Conservation (phyloP, 2,797 vertebrate genomes). For the Liparis tanakae region DNA sequence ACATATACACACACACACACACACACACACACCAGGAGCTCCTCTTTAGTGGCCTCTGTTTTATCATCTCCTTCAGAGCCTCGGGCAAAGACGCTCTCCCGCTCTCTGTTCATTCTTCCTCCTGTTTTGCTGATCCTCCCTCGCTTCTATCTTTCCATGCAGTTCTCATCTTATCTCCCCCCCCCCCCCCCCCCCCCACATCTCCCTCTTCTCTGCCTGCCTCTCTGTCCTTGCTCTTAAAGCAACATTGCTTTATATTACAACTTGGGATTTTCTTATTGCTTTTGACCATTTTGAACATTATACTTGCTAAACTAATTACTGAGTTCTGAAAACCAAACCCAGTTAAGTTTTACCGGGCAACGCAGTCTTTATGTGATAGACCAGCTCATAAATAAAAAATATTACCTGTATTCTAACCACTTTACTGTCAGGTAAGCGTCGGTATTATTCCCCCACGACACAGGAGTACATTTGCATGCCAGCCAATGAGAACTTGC, state of each 20-base stretch:
- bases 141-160: constrained; percentile 27
- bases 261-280: background rate
- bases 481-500: background rate
- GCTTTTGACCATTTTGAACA: background rate
- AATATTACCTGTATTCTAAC: background rate
- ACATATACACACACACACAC: constrained; percentile 21
- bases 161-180: constrained; percentile 23
- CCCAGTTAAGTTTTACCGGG: background rate
- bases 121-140: constrained; percentile 39
- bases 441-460: background rate
- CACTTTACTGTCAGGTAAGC: background rate
- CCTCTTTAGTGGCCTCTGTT: constrained; percentile 59
- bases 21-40: constrained; percentile 43
- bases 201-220: background rate
- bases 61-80: constrained; percentile 66
- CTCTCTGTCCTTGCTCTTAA: constrained; percentile 18
- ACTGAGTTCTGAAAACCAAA: background rate
- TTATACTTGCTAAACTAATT: constrained; percentile 4
- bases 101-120: constrained; percentile 20
- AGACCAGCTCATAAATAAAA: background rate
- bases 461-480: background rate
- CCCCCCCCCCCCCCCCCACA: background rate
- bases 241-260: background rate
- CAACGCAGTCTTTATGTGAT: background rate
- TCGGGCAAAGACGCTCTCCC: constrained; percentile 58